phyloP scores from a whole-genome alignment of 2,797 vertebrate species.

The Ctenosaura bakeri region DNA sequence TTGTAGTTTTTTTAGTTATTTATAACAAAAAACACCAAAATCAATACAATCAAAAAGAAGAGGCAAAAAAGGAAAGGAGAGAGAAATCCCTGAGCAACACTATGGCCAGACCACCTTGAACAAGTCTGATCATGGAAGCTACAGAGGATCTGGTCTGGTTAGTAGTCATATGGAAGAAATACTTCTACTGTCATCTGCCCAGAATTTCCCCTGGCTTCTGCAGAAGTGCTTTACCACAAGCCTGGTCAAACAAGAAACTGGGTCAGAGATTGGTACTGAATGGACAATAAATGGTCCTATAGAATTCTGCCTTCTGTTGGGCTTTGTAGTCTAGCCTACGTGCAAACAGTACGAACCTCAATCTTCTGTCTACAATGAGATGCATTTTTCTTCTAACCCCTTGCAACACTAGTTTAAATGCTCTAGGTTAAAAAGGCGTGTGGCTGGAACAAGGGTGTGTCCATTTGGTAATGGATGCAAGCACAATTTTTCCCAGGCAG shows the following conservation, averaged over 20 bases:
- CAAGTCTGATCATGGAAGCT: too few species aligned
- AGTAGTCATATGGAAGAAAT: neutral
- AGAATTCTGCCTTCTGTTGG: neutral
- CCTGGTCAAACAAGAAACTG: neutral
- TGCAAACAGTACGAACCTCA: neutral
- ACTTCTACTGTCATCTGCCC: neutral
- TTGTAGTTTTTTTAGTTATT: too few species aligned
- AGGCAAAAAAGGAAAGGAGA: too few species aligned
- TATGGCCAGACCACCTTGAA: too few species aligned
- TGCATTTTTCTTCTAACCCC: neutral
- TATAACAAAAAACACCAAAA: too few species aligned
- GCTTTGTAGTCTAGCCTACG: neutral
- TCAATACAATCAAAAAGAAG: too few species aligned
- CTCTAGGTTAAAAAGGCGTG: conserved; percentile 8
- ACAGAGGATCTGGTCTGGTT: neutral
- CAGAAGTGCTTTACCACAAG: neutral
- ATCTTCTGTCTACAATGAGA: neutral
- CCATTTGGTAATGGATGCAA: neutral
- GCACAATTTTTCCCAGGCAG: neutral
- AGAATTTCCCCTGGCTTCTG: neutral
- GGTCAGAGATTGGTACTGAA: neutral
- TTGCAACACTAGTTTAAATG: conserved; percentile 1
- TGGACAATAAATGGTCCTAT: neutral
- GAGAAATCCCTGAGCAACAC: too few species aligned
- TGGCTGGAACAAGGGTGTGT: conserved; percentile 1